Conservation (phyloP, 1,140 invertebrate genomes). For the Theocolax elegans region DNA sequence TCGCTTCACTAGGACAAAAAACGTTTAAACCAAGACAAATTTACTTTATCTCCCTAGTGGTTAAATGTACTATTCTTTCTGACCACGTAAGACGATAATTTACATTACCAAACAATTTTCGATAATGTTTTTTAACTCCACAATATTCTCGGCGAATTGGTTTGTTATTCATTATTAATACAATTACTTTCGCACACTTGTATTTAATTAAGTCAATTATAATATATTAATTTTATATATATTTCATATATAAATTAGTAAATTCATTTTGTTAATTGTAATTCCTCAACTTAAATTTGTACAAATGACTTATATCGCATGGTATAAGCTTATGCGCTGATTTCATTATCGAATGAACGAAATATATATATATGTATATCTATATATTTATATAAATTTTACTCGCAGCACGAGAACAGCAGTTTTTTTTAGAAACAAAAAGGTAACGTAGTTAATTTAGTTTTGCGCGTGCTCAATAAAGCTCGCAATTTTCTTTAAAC, state of each 20-base stretch:
- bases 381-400: too few species aligned
- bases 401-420: constrained; percentile 1
- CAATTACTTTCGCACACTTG: constrained; percentile 5
- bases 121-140: constrained; percentile 10
- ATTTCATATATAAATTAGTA: constrained; percentile 54
- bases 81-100: not conserved
- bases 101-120: not conserved
- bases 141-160: constrained; percentile 7
- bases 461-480: not conserved
- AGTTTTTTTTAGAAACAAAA: constrained; percentile 5
- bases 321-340: constrained; percentile 44
- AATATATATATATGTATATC: too few species aligned
- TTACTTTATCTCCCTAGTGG: too few species aligned
- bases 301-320: constrained; percentile 53
- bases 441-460: not conserved
- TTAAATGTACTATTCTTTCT: too few species aligned
- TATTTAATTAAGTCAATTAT: constrained; percentile 28
- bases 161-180: constrained; percentile 23
- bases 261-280: constrained; percentile 47
- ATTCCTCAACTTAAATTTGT: constrained; percentile 55
- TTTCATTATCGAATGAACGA: not conserved
- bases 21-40: too few species aligned
- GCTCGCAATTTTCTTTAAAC: too few species aligned
- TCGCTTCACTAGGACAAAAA: too few species aligned
- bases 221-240: constrained; percentile 48